Base-by-base conservation (phyloP, 2,888 invertebrate species). In the Tenthredo distinguenda region DNA sequence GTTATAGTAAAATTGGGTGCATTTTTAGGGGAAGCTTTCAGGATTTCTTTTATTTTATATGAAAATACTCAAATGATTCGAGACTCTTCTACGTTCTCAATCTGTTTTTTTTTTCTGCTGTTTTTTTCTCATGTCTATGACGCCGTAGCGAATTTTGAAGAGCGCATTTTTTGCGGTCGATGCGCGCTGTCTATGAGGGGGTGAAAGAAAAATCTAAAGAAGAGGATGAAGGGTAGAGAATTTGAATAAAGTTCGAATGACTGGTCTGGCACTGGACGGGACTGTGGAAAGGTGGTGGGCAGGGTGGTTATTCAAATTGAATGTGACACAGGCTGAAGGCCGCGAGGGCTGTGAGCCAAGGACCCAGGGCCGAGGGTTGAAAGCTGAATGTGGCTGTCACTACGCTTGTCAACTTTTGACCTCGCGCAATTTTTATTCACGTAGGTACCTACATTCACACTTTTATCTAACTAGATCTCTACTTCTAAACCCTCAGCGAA, bases 281-380 rank as follows among this genome's bases (percentile, higher is more conserved):
- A 43, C 5, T 68, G 21, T 21, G 10, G 68, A 6, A 76, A 18
- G 50, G 34, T 50, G 34, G 68, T 43, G 85, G 55, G 84, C 65
- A 21, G 84, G 83, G 84, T 76, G 86, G 79, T 85, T 88, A 89
- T 88, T 89, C 87, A 88, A 88, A 90, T 89, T 88, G 88, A 89
- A 90, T 88, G 87, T 89, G 88, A 89, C 87, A 86, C 86, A 77
- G 87, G 87, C 87, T 85, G 86, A 87, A 86, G 86, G 86, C 87
- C 88, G 86, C 88, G 86, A 86, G 71, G 86, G 77, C 88, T 88
- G 87, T 88, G 86, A 89, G 88, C 87, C 87, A 43, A 74, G 72
- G 72, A 43, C 72, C 72, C n/a, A 77, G 55, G 77, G 50, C 55
- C 55, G 77, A 55, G 55, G 74, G 74, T 43, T 34, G 77, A 50